Base-by-base conservation (phyloP, 1,140 invertebrate species). In the Cotesia glomerata region DNA sequence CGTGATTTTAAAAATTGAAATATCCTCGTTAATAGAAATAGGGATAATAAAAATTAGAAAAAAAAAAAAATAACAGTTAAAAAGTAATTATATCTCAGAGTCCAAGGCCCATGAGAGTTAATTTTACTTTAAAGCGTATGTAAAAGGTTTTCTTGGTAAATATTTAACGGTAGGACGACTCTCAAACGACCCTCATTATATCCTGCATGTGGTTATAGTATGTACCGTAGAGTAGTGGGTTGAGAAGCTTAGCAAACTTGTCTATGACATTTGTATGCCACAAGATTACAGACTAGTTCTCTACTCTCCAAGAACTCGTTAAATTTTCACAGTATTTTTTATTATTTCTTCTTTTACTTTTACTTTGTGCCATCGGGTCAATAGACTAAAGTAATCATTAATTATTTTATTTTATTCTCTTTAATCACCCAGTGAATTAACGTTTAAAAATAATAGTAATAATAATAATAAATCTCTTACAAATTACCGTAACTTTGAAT, bases 111-210 rank as follows among this genome's bases (percentile, higher is more conserved):
- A 32, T 26, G 36, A 45, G 18, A 35, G 35, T 36, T 49, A 64
- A 49, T 64, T 64, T 64, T 49, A 64, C 16, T 64, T 18, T 18
- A 18, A 16, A 49, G 62, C 32, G 3, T 49, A 9, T 26, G n/a
- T 32, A 14, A 64, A 64, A 49, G 39, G 36, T 45, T 45, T 39
- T 45, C 39, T 49, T 64, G 39, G 45, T 64, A 13, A 18, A 62
- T n/a, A 58, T 35, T 62, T 62, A 62, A 64, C 39, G 39, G 36
- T 49, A 18, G 36, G 39, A 64, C 62, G 13, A 35, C 16, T 64
- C 39, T 49, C 14, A 45, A 64, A 64, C 62, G 62, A 64, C 32
- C 13, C 34, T 35, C 62, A 64, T 64, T 64, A 64, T 64, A 64
- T 64, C 34, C 34, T 45, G 34, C 39, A 16, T 36, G 13, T 64